Base-by-base conservation (phyloP, 1,140 invertebrate species). In the Patella vulgata region DNA sequence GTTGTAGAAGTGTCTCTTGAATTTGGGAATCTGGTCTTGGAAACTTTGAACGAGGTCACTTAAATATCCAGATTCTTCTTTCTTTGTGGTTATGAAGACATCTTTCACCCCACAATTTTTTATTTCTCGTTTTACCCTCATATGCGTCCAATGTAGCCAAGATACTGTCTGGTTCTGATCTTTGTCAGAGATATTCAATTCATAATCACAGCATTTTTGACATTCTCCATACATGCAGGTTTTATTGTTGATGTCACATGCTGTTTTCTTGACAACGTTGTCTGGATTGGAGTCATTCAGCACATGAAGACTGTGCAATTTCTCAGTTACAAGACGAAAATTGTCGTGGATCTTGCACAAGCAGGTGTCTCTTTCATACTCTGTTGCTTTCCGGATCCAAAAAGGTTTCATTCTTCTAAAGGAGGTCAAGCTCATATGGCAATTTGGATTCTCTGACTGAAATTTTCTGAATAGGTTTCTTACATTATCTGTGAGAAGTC, bases 161-260 rank as follows among this genome's bases (percentile, higher is more conserved):
- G 33, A 8, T 36, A 36, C 33, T 14, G 14, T 14, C 5, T 8
- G 33, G 33, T 46, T 59, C 25, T 42, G 17, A n/a, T 63, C 51
- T 14, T 27, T 23, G 28, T 43, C n/a, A 6, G 50, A 19, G 30
- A 36, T 21, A 27, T 52, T 21, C 5, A 31, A 31, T 31, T 47
- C 54, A 14, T 33, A n/a, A 31, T 36, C 33, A 5, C 14, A 8
- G 58, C 66, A 71, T 63, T 36, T 59, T n/a, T 55, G n/a, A 48
- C 68, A 74, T 21, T 50, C 6, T 12, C 59, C 50, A 54, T 64
- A 74, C 65, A 71, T 65, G 50, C 69, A 71, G 31, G 12, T 23
- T 42, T 58, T 53, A 2, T 54, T 17, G 12, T 54, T 23, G 23
- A 23, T 42, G 17, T 39, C 25, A 51, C 55, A 66, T 6, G 52